These are phyloP conservation scores for Leucoptera coffeella DNA, from an alignment of 2,888 invertebrate species.

Conservation along the genomic window DNA sequence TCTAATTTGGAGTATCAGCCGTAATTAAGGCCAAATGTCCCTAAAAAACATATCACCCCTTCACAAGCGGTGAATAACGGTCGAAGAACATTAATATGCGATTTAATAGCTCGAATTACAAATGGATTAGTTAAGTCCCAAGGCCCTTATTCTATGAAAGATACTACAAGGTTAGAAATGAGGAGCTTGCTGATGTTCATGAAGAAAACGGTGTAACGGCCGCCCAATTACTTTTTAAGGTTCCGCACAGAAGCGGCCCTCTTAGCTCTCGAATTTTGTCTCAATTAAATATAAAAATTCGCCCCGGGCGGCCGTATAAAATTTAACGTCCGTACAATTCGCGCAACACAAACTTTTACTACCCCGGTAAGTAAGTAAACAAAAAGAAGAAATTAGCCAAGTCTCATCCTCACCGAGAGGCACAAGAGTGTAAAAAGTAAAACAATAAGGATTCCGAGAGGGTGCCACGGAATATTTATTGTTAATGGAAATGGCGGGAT, in stretches of 20 bases:
- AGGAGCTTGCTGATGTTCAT: conserved; percentile 30
- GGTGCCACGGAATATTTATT: conserved; percentile 51
- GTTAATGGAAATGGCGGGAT: conserved; percentile 55
- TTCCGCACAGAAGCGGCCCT: conserved; percentile 45
- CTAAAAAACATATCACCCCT: conserved; percentile 35
- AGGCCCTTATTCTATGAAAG: too few species aligned
- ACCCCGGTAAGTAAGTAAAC: conserved; percentile 43
- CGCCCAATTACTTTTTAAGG: conserved; percentile 46
- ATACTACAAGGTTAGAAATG: too few species aligned
- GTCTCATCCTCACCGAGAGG: conserved; percentile 32
- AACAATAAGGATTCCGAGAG: conserved; percentile 50
- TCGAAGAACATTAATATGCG: background rate
- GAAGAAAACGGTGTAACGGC: conserved; percentile 41
- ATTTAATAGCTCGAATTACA: too few species aligned
- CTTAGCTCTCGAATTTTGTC: conserved; percentile 45
- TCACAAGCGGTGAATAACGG: conserved; percentile 7
- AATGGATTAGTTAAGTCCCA: too few species aligned
- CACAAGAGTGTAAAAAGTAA: conserved; percentile 55
- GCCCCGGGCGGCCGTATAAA: conserved; percentile 42
- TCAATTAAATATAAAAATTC: conserved; percentile 51
- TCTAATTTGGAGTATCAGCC: conserved; percentile 36
- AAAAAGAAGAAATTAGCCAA: conserved; percentile 47
- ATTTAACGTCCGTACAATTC: conserved; percentile 51
- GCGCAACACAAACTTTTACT: conserved; percentile 53
- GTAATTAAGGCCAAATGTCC: conserved; percentile 27